Base-by-base conservation (phyloP, 2,888 invertebrate genomes). In the Eristalis tenax region DNA sequence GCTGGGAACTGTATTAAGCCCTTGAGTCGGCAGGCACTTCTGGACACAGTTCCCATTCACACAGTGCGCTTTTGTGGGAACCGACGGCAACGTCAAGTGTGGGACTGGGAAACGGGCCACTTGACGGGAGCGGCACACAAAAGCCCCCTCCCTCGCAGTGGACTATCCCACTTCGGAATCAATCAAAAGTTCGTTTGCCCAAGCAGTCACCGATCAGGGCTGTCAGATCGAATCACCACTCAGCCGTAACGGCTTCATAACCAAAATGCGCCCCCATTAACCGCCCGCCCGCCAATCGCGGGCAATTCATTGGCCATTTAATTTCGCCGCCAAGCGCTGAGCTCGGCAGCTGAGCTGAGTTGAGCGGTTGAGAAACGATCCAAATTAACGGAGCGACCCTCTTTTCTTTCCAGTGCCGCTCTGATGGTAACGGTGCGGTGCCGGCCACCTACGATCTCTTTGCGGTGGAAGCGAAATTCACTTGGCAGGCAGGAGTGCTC, bases 401-500 rank as follows among this genome's bases (percentile, higher is more conserved):
- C 26, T 86, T 85, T 35, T 61, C 68, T 73, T 57, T 70, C 32
- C 50, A 59, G 13, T 59, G 5, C 59, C 23, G 59, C 59, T 59
- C 18, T 40, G 61, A 71, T 70, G 71, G 71, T 63, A 77, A 74
- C 64, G 68, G 68, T 43, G 40, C 15, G 68, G 71, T 50, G 40
- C 15, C 61, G 79, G 78, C 78, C 83, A 86, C 86, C 86, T 86
- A 83, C 86, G 43, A 70, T 77, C 38, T 43, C 50, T 61, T 63
- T 75, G 40, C 56, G 23, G 40, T 56, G 23, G 43, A 23, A 43
- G 32, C 63, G 32, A 22, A 76, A 75, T 84, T 61, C 75, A 75
- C 66, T 77, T 77, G n/a, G 71, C 68, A 66, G 59, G 68, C 81
- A 85, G 85, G 85, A 85, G 81, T 85, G 85, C 71, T 87, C 75